These are phyloP conservation scores for Octopus bimaculoides DNA, from an alignment of 1,140 invertebrate species.

Conservation along the genomic window DNA sequence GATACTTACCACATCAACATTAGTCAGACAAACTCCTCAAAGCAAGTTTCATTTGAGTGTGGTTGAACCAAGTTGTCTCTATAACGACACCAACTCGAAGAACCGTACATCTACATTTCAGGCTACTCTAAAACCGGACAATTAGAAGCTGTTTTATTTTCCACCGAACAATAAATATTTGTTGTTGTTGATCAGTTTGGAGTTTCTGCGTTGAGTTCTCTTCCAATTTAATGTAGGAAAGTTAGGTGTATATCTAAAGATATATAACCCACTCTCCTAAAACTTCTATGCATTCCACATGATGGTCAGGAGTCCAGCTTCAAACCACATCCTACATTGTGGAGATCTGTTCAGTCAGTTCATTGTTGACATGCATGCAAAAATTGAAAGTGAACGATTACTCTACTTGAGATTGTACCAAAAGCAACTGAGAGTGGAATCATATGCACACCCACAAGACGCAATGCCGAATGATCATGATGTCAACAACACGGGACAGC, in stretches of 20 bases:
- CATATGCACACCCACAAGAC: neutral
- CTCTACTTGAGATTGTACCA: neutral
- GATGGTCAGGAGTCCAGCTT: neutral
- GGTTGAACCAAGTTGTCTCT: too few relatives aligned
- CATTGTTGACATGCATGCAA: neutral
- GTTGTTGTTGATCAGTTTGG: too few relatives aligned
- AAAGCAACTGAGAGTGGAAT: neutral
- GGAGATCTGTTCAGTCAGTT: neutral
- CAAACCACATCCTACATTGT: neutral
- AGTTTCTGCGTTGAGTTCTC: too few relatives aligned
- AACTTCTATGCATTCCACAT: neutral
- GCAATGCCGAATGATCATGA: slow-evolving; percentile 19
- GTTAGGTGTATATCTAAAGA: too few relatives aligned
- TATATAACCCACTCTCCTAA: too few relatives aligned
- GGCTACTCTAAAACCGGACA: too few relatives aligned
- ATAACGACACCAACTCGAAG: too few relatives aligned
- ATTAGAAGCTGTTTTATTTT: too few relatives aligned
- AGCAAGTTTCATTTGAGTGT: neutral
- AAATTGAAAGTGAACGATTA: neutral
- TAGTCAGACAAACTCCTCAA: neutral
- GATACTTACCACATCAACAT: neutral
- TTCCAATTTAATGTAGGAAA: too few relatives aligned
- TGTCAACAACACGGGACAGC: slow-evolving; percentile 35
- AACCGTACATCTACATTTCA: too few relatives aligned
- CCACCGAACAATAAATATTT: too few relatives aligned